A percentile compares a stretch with the other conserved stretches of the same genome.
These are phyloP conservation scores for Rutilus rutilus DNA, from an alignment of 2,113 vertebrate species.

Conservation along the genomic window DNA sequence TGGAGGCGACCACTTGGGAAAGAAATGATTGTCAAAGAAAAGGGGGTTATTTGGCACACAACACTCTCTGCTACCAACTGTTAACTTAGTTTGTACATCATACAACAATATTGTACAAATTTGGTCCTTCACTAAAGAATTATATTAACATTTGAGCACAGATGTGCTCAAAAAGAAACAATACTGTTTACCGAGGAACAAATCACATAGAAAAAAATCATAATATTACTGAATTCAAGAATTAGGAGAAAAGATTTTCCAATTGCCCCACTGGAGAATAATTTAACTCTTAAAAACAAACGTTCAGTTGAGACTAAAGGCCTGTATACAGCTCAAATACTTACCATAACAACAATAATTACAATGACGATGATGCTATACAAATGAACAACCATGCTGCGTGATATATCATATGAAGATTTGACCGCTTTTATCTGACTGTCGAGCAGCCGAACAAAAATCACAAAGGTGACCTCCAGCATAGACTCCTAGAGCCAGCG, in stretches of 20 bases:
- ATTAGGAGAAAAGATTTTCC: constrained; percentile 71
- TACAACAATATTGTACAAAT: constrained; percentile 83
- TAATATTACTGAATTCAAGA: constrained; percentile 79
- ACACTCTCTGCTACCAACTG: constrained; percentile 78
- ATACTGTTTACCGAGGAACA: constrained; percentile 91
- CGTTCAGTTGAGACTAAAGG: constrained; percentile 13
- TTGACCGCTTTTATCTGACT: no score
- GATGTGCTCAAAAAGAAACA: constrained; percentile 77
- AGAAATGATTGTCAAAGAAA: constrained; percentile 88
- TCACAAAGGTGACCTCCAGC: constrained; percentile 12
- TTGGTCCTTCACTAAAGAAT: constrained; percentile 96
- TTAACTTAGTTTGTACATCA: constrained; percentile 82
- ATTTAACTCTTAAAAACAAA: constrained; percentile 71
- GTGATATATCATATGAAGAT: background rate
- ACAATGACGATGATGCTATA: constrained; percentile 21
- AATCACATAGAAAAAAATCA: constrained; percentile 76
- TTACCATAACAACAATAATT: constrained; percentile 25
- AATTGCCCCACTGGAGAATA: constrained; percentile 77
- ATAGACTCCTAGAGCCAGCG: background rate
- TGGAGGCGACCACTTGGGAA: constrained; percentile 69
- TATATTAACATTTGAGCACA: constrained; percentile 92
- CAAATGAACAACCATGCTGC: constrained; percentile 21
- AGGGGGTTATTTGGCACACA: constrained; percentile 88
- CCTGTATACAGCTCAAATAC: constrained; percentile 43
- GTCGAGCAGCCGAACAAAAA: background rate